Evolutionary conservation across 2,797 vertebrate genomes (phyloP), one percentile per base, ranked within the genome.

Genomic region (Chelon auratus): DNA sequence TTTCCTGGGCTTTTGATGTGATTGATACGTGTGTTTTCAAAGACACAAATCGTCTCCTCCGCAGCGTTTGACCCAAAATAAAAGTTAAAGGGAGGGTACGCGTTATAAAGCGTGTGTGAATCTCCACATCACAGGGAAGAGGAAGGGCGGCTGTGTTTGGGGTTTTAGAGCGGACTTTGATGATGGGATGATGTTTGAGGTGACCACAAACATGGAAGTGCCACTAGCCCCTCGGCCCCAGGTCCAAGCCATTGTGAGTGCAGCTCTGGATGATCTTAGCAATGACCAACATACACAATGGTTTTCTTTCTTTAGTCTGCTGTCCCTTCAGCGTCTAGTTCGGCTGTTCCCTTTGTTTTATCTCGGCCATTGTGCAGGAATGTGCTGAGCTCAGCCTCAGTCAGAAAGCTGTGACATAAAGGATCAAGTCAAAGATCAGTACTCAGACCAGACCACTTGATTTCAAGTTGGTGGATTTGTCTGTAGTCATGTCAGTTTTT

Each of bases 21-120:
- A 90, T 92, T 93, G 88, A 91, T 93, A 89, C 79, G 64, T 39
- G 79, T 90, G 92, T 92, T 94, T 91, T 92, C 87, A 90, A 81
- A 84, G 80, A 91, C 83, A 89, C 88, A 93, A 90, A 90, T 90
- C 61, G 84, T 93, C 90, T 94, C 89, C 88, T 94, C 81, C 42
- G 75, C 81, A 53, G 77, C 90, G 93, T 93, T 95, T 93, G 84
- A 72, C 80, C 91, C 89, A 93, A 95, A 94, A 94, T 93, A 94
- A 90, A 78, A 90, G 86, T 89, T 79, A 84, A 92, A 86, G 72
- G 70, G 77, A 75, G 61, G 70, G 82, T 73, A 68, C 45, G 76
- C 37, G 24, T 61, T 85, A 78, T 74, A 74, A 66, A 81, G 74
- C 7, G 30, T 81, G 84, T 83, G 81, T 78, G 61, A 76, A 87